Evolutionary conservation across 2,113 vertebrate species (phyloP).

Genomic region (Isichthys henryi): DNA sequence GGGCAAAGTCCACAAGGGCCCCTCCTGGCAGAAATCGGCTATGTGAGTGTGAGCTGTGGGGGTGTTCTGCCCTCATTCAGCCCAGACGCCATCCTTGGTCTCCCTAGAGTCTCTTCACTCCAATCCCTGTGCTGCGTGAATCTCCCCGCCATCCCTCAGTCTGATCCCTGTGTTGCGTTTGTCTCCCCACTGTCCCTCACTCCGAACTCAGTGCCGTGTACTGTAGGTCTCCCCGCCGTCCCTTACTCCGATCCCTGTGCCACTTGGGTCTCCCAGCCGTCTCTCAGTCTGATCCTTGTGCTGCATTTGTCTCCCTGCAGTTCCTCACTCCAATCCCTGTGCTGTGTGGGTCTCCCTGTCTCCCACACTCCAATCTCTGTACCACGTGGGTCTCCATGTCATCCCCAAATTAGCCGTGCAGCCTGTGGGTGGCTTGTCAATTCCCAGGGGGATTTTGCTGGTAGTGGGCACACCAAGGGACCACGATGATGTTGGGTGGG

Average conservation of each 20-base stretch:
- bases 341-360: not conserved
- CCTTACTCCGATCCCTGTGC: too few species aligned
- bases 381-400: not conserved
- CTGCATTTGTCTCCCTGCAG: not conserved
- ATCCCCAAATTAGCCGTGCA: not conserved
- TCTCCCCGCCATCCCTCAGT: too few species aligned
- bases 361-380: too few species aligned
- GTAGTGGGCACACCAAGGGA: constrained; percentile 30
- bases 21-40: not conserved
- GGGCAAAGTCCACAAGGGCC: not conserved
- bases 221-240: too few species aligned
- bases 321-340: not conserved
- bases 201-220: too few species aligned
- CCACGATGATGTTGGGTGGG: not conserved
- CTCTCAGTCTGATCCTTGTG: not conserved
- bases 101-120: not conserved
- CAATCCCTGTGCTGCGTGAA: not conserved
- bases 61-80: not conserved
- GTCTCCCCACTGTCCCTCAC: too few species aligned
- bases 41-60: not conserved
- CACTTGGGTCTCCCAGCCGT: fast-evolving
- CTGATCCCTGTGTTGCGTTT: too few species aligned
- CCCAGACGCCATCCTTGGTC: not conserved
- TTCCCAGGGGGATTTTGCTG: not conserved
- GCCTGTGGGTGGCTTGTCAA: not conserved